These are phyloP conservation scores for Psephotus haematonotus DNA, from an alignment of 2,113 vertebrate genomes.

Conservation along the genomic window DNA sequence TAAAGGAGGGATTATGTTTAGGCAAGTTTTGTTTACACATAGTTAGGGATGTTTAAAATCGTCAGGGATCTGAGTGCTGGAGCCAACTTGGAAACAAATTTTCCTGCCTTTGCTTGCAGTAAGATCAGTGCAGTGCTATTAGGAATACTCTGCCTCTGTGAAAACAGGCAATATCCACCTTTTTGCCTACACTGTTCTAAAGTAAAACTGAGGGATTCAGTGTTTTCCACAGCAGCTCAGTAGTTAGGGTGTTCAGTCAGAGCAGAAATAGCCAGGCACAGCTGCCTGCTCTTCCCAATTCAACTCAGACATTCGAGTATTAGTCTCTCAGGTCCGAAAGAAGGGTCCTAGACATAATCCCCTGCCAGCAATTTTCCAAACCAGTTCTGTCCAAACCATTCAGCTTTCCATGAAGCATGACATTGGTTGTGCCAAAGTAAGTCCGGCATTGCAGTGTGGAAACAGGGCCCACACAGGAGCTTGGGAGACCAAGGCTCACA, in stretches of 20 bases:
- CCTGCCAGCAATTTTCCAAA: not conserved
- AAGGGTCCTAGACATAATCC: not conserved
- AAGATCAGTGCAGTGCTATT: not conserved
- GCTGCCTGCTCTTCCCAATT: not conserved
- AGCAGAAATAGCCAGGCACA: not conserved
- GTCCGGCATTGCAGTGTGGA: not conserved
- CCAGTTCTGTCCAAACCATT: not conserved
- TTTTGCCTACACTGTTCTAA: not conserved
- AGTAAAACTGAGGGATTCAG: not conserved
- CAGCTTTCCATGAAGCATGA: not conserved
- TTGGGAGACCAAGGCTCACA: not conserved
- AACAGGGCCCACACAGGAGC: not conserved
- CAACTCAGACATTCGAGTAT: not conserved
- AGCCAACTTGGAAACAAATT: not conserved
- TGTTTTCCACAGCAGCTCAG: not conserved
- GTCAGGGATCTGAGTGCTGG: not conserved
- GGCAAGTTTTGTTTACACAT: not conserved
- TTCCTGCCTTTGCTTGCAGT: not conserved
- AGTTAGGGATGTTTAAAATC: constrained; percentile 12
- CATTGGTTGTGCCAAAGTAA: not conserved
- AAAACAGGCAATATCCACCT: not conserved
- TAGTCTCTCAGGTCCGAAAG: not conserved
- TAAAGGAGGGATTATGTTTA: not conserved
- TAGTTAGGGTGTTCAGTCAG: not conserved
- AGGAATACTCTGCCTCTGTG: not conserved